Percentiles rank a stretch among this genome's conserved stretches.
phyloP scores from a whole-genome alignment of 1,140 invertebrate genomes.

The Saxidomus purpurata region DNA sequence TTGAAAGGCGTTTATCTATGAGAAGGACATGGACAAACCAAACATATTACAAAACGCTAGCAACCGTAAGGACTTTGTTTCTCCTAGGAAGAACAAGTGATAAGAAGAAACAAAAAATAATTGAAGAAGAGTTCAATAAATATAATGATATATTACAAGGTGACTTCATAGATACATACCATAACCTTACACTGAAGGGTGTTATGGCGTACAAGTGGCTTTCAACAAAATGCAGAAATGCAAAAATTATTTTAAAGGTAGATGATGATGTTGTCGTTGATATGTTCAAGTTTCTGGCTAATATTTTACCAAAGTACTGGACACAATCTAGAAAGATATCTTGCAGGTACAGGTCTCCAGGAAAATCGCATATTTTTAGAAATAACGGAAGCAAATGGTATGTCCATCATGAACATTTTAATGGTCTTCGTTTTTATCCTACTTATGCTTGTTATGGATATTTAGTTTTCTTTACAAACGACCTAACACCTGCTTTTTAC shows the following conservation, averaged over 20 bases:
- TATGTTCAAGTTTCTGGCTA: conserved; percentile 36
- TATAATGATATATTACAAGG: conserved; percentile 83
- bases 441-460: conserved; percentile 74
- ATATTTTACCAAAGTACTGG: conserved; percentile 24
- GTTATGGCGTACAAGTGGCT: conserved; percentile 90
- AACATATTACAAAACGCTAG: conserved; percentile 59
- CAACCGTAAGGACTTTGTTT: conserved; percentile 87
- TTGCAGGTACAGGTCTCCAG: conserved; percentile 30
- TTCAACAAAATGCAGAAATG: background rate
- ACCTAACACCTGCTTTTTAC: conserved; percentile 75
- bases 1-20: conserved; percentile 72
- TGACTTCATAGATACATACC: conserved; percentile 81
- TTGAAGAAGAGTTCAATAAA: conserved; percentile 71
- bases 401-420: conserved; percentile 68
- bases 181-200: conserved; percentile 88
- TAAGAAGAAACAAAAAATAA: conserved; percentile 55
- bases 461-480: conserved; percentile 65
- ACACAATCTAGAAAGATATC: conserved; percentile 54
- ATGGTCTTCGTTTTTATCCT: conserved; percentile 67
- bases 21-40: conserved; percentile 83
- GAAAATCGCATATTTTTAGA: conserved; percentile 26
- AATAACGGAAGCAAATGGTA: conserved; percentile 70
- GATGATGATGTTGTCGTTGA: conserved; percentile 77
- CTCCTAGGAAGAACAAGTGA: conserved; percentile 89
- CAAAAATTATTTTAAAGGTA: conserved; percentile 87